phyloP scores from a whole-genome alignment of 1,140 invertebrate species.

The Leptinotarsa lineolata region DNA sequence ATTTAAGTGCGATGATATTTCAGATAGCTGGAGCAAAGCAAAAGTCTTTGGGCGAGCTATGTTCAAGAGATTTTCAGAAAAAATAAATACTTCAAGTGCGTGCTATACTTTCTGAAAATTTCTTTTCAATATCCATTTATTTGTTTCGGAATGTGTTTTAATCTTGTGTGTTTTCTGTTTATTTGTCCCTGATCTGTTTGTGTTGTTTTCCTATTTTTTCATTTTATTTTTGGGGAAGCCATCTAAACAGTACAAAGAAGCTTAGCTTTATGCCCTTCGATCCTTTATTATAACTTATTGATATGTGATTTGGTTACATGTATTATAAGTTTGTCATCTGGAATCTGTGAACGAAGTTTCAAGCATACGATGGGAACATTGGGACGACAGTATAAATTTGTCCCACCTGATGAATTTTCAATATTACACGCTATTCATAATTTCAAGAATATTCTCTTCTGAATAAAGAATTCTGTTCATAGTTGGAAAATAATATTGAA shows the following conservation, averaged over 20 bases:
- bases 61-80: not conserved
- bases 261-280: constrained; percentile 7
- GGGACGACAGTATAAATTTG: too few relatives aligned
- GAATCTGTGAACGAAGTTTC: constrained; percentile 21
- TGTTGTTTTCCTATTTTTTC: constrained; percentile 42
- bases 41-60: not conserved
- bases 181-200: constrained; percentile 48
- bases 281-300: constrained; percentile 11
- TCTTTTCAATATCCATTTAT: constrained; percentile 24
- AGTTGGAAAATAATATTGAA: too few relatives aligned
- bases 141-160: constrained; percentile 47
- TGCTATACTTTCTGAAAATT: constrained; percentile 17
- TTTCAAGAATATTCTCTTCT: too few relatives aligned
- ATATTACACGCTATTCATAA: too few relatives aligned
- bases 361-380: not conserved
- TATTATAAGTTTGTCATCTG: constrained; percentile 19
- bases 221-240: constrained; percentile 47
- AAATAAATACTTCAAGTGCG: not conserved
- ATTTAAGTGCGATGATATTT: not conserved
- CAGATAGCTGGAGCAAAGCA: not conserved
- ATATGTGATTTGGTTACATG: constrained; percentile 1
- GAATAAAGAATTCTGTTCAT: too few relatives aligned
- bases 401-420: too few relatives aligned
- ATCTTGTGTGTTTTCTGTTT: constrained; percentile 50
- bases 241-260: constrained; percentile 27